Evolutionary conservation across 30 jellyfish, hydroid and myxozoan genomes (phyloP).

Genomic region (Sanderia malayensis): DNA sequence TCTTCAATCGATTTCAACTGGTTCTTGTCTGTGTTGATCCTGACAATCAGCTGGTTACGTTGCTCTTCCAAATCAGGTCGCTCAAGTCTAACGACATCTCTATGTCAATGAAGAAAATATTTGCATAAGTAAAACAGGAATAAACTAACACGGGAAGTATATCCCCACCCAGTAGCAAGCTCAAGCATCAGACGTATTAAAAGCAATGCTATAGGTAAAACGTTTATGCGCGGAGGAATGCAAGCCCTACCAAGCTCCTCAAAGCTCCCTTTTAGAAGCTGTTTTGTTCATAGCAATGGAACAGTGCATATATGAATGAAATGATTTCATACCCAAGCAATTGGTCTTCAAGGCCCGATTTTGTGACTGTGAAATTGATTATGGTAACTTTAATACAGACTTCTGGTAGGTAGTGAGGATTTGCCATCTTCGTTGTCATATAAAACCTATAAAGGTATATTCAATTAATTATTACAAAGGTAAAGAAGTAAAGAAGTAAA

Average conservation of each 20-base stretch:
- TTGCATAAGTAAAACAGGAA: too few species aligned
- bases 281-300: too few species aligned
- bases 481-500: too few species aligned
- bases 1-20: conserved; percentile 93
- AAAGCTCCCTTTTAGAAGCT: too few species aligned
- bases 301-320: neutral
- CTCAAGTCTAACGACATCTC: conserved; percentile 88
- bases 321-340: conserved; percentile 76
- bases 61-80: conserved; percentile 96
- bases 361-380: conserved; percentile 91
- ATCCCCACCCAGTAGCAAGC: too few species aligned
- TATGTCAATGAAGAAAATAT: conserved; percentile 1
- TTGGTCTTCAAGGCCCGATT: conserved; percentile 93
- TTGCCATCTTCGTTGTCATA: conserved; percentile 93
- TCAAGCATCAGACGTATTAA: too few species aligned
- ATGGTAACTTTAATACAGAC: conserved; percentile 96
- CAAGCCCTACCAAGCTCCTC: too few species aligned
- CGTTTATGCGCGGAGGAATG: too few species aligned
- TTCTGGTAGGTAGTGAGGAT: conserved; percentile 95
- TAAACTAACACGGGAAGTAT: too few species aligned
- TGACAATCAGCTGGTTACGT: conserved; percentile 83
- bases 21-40: conserved; percentile 92
- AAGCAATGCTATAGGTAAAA: too few species aligned
- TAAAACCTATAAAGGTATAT: conserved; percentile 55
- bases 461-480: too few species aligned